phyloP scores from a whole-genome alignment of 2,113 vertebrate species.

The Nanorana parkeri region DNA sequence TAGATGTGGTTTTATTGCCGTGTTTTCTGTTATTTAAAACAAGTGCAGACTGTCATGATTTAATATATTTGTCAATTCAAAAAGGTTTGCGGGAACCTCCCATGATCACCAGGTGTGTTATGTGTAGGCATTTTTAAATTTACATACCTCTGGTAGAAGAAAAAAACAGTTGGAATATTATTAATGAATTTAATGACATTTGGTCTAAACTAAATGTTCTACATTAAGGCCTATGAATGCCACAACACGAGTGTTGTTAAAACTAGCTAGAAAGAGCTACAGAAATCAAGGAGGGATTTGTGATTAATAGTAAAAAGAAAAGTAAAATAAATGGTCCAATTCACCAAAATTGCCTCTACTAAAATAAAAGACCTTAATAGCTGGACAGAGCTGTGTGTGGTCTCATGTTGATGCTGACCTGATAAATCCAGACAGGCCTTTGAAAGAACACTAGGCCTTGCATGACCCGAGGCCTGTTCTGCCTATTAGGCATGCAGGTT shows the following conservation, averaged over 20 bases:
- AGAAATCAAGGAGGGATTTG: slow-evolving; percentile 75
- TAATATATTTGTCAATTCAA: no score
- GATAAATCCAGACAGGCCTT: not conserved
- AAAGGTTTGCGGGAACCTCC: no score
- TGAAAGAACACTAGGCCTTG: not conserved
- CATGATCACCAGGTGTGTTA: no score
- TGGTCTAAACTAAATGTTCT: slow-evolving; percentile 67
- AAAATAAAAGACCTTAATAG: not conserved
- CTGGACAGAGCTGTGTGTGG: not conserved
- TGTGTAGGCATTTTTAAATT: no score
- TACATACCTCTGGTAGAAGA: not conserved
- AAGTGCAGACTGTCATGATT: no score
- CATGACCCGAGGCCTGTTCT: not conserved
- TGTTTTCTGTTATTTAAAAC: no score
- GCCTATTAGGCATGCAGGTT: slow-evolving; percentile 19
- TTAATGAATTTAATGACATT: slow-evolving; percentile 65
- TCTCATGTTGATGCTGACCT: not conserved
- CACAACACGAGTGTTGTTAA: slow-evolving; percentile 71
- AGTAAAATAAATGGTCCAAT: slow-evolving; percentile 71
- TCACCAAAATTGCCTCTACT: slow-evolving; percentile 74
- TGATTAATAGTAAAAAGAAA: slow-evolving; percentile 68
- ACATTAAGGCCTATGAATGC: slow-evolving; percentile 64
- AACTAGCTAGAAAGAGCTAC: slow-evolving; percentile 73
- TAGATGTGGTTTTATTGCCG: no score
- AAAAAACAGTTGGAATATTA: not conserved